Percentiles rank a stretch among this genome's conserved stretches.
phyloP scores from a whole-genome alignment of 2,888 invertebrate species.

The Drymonia ruficornis region DNA sequence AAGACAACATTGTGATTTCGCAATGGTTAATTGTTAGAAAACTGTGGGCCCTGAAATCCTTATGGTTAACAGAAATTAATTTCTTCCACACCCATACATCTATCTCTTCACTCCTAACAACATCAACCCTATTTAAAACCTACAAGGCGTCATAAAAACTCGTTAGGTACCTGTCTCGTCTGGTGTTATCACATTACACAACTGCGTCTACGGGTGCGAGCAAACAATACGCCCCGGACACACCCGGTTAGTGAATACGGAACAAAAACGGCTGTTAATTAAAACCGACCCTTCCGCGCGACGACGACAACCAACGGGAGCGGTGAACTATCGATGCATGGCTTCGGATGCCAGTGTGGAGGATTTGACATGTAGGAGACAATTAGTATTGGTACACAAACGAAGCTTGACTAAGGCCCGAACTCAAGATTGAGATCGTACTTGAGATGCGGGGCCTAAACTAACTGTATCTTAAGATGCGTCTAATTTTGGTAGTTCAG shows the following conservation, averaged over 20 bases:
- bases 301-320: neutral
- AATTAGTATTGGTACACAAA: no score
- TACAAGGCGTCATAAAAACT: neutral
- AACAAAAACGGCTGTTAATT: slow-evolving; percentile 1
- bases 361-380: no score
- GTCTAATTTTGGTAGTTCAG: no score
- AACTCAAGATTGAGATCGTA: no score
- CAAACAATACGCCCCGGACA: neutral
- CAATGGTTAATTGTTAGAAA: no score
- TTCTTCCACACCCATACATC: no score
- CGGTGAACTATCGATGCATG: neutral
- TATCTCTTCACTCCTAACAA: neutral
- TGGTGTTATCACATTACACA: neutral
- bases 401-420: no score
- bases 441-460: no score
- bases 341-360: neutral
- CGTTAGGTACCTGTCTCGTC: neutral
- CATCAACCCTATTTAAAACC: neutral
- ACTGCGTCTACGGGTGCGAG: neutral
- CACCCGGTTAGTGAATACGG: neutral
- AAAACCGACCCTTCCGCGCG: neutral
- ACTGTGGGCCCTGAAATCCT: no score
- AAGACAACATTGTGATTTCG: no score
- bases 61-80: no score
- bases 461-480: no score